Base-by-base conservation (phyloP, 2,888 invertebrate genomes). In the Argyresthia goedartella region DNA sequence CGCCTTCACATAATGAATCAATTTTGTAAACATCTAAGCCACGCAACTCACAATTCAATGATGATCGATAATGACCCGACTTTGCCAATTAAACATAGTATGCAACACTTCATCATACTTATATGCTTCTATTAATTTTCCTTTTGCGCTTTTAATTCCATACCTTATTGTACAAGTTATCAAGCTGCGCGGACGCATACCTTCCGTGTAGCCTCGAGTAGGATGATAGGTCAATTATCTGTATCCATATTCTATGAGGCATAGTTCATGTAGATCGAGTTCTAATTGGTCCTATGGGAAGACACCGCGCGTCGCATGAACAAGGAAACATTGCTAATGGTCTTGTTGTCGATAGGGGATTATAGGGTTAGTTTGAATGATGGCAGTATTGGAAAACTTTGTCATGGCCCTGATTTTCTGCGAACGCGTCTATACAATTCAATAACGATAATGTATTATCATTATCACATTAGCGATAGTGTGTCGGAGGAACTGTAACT, bases 201-300 rank as follows among this genome's bases (percentile, higher is more conserved):
- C 71, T 73, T 75, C 69, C 68, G 68, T 61, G 61, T 68, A 61
- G 52, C 56, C 55, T 41, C 42, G 50, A 42, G 41, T 45, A 25
- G 52, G 56, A 58, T 59, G 58, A 61, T 61, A 55, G 55, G 60
- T 64, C 69, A 75, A 73, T 77, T 71, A 74, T 61, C 56, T 57
- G 59, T 62, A 74, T 73, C 66, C 63, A 73, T 72, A 71, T 71
- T 68, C 65, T 74, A 71, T 63, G 65, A 61, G 34, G 13, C n/a
- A 25, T 33, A 47, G 25, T 4, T 48, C 11, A 50, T 50, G 13
- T 42, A 13, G 59, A 62, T 61, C 61, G 55, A 57, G 53, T 52
- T 51, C 53, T 73, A 70, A 72, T 71, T 69, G 65, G 68, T 36
- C 35, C 11, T 8, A 36, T 15, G 48, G 66, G 72, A 76, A 71